A percentile compares a stretch with the other conserved stretches of the same genome.
These are phyloP conservation scores for Dinothrombium tinctorium DNA, from an alignment of 1,140 invertebrate species.

Conservation along the genomic window DNA sequence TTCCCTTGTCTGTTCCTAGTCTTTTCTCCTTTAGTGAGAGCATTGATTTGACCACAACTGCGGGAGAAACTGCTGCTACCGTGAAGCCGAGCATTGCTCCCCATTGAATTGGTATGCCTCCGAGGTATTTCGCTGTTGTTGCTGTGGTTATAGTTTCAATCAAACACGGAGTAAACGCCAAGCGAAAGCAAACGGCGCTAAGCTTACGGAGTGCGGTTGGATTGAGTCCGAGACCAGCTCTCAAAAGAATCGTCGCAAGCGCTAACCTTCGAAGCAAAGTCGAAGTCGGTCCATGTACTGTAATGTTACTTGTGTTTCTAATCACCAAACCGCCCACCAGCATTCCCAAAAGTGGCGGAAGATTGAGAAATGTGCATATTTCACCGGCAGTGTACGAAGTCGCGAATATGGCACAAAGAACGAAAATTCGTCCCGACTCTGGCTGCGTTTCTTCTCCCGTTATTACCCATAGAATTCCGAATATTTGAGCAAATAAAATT, in stretches of 20 bases:
- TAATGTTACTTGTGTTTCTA: neutral
- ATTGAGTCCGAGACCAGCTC: constrained; percentile 2
- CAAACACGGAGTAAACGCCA: constrained; percentile 61
- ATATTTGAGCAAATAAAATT: no score
- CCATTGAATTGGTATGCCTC: constrained; percentile 67
- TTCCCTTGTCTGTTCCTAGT: constrained; percentile 74
- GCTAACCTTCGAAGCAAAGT: neutral
- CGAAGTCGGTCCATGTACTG: neutral
- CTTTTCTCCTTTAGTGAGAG: constrained; percentile 54
- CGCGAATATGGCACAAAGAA: neutral
- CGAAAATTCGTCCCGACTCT: neutral
- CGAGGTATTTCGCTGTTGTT: constrained; percentile 40
- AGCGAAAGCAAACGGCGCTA: constrained; percentile 45
- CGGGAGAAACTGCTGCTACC: constrained; percentile 73
- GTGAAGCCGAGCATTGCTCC: constrained; percentile 60
- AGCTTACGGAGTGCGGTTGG: constrained; percentile 52
- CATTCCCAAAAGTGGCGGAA: constrained; percentile 28
- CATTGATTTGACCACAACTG: constrained; percentile 75
- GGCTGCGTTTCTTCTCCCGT: neutral
- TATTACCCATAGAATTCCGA: neutral
- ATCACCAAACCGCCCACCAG: constrained; percentile 11
- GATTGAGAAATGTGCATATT: neutral
- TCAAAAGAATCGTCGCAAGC: neutral
- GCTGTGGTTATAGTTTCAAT: constrained; percentile 45
- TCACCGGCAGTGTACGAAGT: neutral